Evolutionary conservation across 2,113 vertebrate species (phyloP), one percentile per base, ranked within the genome.

Genomic region (Corythornis vintsioides): DNA sequence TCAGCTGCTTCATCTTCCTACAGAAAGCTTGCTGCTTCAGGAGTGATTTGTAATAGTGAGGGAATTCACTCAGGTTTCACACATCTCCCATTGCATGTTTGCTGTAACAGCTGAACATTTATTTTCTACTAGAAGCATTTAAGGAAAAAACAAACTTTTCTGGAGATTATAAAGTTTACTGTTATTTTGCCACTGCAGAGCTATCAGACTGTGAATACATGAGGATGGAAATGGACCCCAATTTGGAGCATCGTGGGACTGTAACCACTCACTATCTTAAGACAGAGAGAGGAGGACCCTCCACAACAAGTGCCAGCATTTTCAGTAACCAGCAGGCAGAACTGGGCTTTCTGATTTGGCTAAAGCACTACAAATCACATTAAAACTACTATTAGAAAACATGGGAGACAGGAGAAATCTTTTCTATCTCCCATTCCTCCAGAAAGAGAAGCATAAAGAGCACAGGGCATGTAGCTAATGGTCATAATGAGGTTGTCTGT

Each of bases 401-500:
- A 78, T 0, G 78, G 11, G 25, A 88, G 56, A 60, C 40, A 83
- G 45, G 6, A 83, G 12, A 88, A 87, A 45, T 45, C 20, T 84
- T 63, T 48, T 84, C 40, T 50, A 50, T 76, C 42, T 18, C 40
- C 24, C 6, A 11, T 33, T 13, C 18, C 33, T 71, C 60, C 19
- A 43, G 42, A 77, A 70, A 94, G 90, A 85, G 76, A 60, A 89
- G 56, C 67, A 92, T 40, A 81, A 88, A 84, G 24, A 92, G 66
- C 93, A 93, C 80, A 91, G 38, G 53, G 73, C 69, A 88, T 88
- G 88, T 57, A 72, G 80, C 35, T 78, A 90, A 78, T 90, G 88
- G 71, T 56, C 45, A 48, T 90, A 88, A 88, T 93, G 86, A 84
- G 69, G 17, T 91, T 9, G 78, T 94, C 65, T 90, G 42, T 57